Base-by-base conservation (phyloP, 2,797 vertebrate genomes). In the Coluber constrictor region DNA sequence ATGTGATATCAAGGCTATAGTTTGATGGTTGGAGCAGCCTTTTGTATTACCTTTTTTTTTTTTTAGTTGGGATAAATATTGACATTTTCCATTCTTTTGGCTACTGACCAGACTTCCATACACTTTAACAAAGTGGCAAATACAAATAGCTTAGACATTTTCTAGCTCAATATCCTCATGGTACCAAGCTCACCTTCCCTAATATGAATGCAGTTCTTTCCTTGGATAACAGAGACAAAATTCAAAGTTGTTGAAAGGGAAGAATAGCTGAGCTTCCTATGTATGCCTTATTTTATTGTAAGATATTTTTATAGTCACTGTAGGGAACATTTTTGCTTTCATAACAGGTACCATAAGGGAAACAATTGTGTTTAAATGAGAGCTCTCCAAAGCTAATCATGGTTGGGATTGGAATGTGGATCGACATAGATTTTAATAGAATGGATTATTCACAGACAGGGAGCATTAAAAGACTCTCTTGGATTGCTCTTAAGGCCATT, bases 381-480 rank as follows among this genome's bases (percentile, higher is more conserved):
- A 91, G 63, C 92, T 95, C 87, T 66, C 93, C 90, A 59, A 55
- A 37, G 56, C 63, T 74, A 29, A 93, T 96, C 95, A 95, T 95
- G 95, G 93, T 95, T 95, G 96, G 90, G 94, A 94, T 93, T 94
- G 94, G 92, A 93, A 95, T 95, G 94, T 94, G 93, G 95, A 90
- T 94, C 12, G 37, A 54, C 63, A 90, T 43, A 54, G 59, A 27
- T 61, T 51, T 88, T 91, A 91, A 60, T 7, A 79, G 9, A 91
- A 25, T 91, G 56, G 63, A 63, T 88, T 79, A 61, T 61, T 90
- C 86, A 61, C 55, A 74, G 8, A 70, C 13, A 55, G 29, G 29
- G 13, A 94, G 8, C 63, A 23, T 92, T 87, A 59, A 79, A 79
- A 54, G 43, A n/a, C 13, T 87, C 10, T 43, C 66, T 59, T 32